A percentile compares a stretch with the other conserved stretches of the same genome.
These are phyloP conservation scores for Atherinomorus stipes DNA, from an alignment of 2,113 vertebrate genomes.

Conservation along the genomic window DNA sequence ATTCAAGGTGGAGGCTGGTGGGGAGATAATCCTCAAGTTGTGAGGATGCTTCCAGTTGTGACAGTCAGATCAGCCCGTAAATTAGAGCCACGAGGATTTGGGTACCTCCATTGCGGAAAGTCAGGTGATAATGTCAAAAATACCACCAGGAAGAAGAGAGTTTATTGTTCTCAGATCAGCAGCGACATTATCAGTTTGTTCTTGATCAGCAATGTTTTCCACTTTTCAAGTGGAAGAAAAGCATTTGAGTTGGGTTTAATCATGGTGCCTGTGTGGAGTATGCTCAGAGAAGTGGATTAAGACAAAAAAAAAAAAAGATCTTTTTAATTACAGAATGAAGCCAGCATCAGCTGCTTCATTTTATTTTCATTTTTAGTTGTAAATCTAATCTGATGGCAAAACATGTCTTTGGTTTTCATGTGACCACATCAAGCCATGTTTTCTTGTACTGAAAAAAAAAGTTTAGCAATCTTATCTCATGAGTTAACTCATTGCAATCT, in stretches of 20 bases:
- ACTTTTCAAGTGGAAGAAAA: background rate
- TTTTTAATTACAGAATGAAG: background rate
- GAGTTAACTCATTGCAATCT: background rate
- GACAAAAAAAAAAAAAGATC: no score
- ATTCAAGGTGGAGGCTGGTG: slow-evolving; percentile 48
- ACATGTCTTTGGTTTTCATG: background rate
- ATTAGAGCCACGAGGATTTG: slow-evolving; percentile 21
- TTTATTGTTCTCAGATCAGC: slow-evolving; percentile 13
- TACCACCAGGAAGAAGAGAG: background rate
- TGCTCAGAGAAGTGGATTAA: no score
- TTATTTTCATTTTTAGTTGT: no score
- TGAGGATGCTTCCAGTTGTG: slow-evolving; percentile 49
- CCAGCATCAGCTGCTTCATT: no score
- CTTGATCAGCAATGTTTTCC: slow-evolving; percentile 3
- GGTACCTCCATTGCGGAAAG: background rate
- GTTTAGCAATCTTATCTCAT: background rate
- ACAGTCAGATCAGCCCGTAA: slow-evolving; percentile 19
- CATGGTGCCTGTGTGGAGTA: background rate
- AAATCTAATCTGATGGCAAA: no score
- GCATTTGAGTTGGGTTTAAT: background rate
- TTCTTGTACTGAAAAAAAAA: background rate
- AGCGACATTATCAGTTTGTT: slow-evolving; percentile 5
- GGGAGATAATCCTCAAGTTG: slow-evolving; percentile 55
- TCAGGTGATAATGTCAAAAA: slow-evolving; percentile 1
- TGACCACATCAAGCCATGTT: background rate